Base-by-base conservation (phyloP, 2,113 vertebrate species). In the Protomyctophum bolini region DNA sequence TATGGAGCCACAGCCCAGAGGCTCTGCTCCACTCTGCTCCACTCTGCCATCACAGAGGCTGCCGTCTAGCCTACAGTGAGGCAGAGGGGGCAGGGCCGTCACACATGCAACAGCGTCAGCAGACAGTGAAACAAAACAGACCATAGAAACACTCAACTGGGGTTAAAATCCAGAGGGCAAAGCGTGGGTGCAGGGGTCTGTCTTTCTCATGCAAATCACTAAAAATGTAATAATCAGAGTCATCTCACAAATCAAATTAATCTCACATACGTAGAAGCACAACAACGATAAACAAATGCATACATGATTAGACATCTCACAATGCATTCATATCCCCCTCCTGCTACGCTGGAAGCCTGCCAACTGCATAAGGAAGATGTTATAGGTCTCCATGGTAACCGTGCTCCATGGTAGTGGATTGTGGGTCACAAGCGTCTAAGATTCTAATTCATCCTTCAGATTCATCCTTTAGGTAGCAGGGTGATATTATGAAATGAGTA, bases 371-470 rank as follows among this genome's bases (percentile, higher is more conserved):
- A 46, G 62, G 58, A 80, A 72, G 74, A 87, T 82, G 79, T 60
- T 78, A 58, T 78, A 58, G 29, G 76, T 91, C 63, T 63, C 86
- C 81, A 86, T 86, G 75, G 86, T 55, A 88, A 89, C 88, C 60
- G 84, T 83, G 75, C 58, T 49, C 66, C 46, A 58, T 66, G 59
- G 71, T 72, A 59, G 7, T 4, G 74, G 69, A 68, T 63, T 41
- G 33, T 41, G 33, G 33, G 33, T 41, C 33, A 41, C 33, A 41
- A 41, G 33, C 33, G 5, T 41, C 33, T 41, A 41, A 6, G 33
- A 41, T 41, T 41, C 33, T 41, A 41, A 41, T 41, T 6, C 33
- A 41, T 41, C 3, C 33, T 41, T 41, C 0, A 41, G 33, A 41
- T 41, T 41, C 33, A 41, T 41, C 33, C 21, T 21, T 21, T 21